Percentiles rank a stretch among this genome's conserved stretches.
Evolutionary conservation across 2,888 invertebrate species (phyloP).

Genomic region (Lepidocyrtoides sp.): DNA sequence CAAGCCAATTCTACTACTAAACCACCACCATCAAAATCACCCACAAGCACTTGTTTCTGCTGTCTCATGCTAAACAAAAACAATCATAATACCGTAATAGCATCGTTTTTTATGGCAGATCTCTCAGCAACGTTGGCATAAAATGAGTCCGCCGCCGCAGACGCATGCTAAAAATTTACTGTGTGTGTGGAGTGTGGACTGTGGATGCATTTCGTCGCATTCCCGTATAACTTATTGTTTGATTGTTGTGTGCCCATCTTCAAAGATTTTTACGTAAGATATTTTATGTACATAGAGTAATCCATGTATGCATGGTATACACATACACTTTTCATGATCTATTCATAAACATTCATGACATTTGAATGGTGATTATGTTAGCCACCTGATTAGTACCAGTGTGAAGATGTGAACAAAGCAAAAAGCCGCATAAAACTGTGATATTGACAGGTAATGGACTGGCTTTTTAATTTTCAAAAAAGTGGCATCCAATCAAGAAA

Average conservation of each 20-base stretch:
- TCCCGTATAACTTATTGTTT: neutral
- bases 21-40: slow-evolving; percentile 49
- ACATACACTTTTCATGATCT: slow-evolving; percentile 29
- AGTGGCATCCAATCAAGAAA: slow-evolving; percentile 40
- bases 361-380: slow-evolving; percentile 17
- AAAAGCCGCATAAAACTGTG: neutral
- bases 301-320: neutral
- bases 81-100: slow-evolving; percentile 67
- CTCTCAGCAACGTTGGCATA: neutral
- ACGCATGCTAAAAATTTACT: slow-evolving; percentile 24
- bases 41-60: slow-evolving; percentile 16
- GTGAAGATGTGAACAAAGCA: slow-evolving; percentile 16
- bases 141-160: neutral
- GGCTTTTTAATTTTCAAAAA: neutral
- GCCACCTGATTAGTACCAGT: slow-evolving; percentile 36
- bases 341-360: slow-evolving; percentile 45
- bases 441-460: neutral
- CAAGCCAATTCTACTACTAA: slow-evolving; percentile 41
- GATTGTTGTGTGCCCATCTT: neutral
- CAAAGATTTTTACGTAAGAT: too few relatives aligned
- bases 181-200: neutral
- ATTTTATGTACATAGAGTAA: too few relatives aligned
- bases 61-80: slow-evolving; percentile 37
- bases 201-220: too few relatives aligned
- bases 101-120: slow-evolving; percentile 6